Percentiles rank a stretch among this genome's conserved stretches.
Evolutionary conservation across 92 coral and sea anemone species (phyloP).

Genomic region (Porites lobata): DNA sequence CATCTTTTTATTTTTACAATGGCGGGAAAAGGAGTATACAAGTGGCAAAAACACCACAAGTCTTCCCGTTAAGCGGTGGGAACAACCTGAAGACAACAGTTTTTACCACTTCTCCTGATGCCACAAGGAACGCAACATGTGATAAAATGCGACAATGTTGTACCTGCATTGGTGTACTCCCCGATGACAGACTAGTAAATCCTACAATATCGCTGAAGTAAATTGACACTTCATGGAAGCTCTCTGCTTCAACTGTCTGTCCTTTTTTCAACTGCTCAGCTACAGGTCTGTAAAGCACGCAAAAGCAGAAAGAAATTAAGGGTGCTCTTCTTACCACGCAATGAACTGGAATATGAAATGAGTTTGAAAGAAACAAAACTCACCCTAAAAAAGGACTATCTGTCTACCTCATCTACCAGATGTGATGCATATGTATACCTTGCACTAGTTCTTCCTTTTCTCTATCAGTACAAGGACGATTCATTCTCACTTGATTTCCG

Average conservation of each 20-base stretch:
- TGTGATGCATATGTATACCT: too few species aligned
- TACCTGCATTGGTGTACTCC: slow-evolving; percentile 98
- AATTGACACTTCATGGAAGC: slow-evolving; percentile 91
- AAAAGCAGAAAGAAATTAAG: neutral
- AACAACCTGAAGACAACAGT: too few species aligned
- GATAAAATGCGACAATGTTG: neutral
- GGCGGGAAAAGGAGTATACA: too few species aligned
- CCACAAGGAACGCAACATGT: too few species aligned
- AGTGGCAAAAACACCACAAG: too few species aligned
- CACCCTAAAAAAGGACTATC: neutral
- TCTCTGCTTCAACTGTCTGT: slow-evolving; percentile 94
- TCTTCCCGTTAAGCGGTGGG: too few species aligned
- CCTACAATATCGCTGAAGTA: slow-evolving; percentile 98
- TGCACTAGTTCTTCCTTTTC: too few species aligned
- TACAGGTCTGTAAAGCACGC: slow-evolving; percentile 71
- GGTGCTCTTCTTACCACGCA: neutral
- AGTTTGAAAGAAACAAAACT: neutral
- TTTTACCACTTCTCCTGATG: too few species aligned
- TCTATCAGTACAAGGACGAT: too few species aligned
- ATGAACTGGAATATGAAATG: neutral
- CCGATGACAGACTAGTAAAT: slow-evolving; percentile 95
- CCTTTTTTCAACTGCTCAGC: slow-evolving; percentile 99
- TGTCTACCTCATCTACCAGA: neutral
- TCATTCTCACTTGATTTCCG: too few species aligned
- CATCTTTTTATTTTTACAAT: too few species aligned